Percentiles rank a stretch among this genome's conserved stretches.
phyloP scores from a whole-genome alignment of 2,113 vertebrate genomes.

The Planiliza haematocheilus region DNA sequence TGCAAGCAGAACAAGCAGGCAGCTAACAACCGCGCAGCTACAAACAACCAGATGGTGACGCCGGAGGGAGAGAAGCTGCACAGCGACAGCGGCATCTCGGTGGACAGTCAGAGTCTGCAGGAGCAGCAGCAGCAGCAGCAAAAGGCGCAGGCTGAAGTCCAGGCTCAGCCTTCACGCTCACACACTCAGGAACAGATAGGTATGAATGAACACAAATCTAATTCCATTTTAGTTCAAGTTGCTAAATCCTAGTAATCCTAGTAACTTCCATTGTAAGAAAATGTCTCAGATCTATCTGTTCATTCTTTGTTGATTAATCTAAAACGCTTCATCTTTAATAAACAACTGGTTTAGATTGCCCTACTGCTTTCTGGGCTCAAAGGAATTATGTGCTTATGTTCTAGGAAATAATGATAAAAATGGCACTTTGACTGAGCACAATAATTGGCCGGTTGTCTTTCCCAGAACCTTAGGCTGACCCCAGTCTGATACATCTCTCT shows the following conservation, averaged over 20 bases:
- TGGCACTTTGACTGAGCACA: not conserved
- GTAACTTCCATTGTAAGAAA: no score
- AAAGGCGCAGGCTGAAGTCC: constrained; percentile 84
- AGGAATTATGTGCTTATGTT: not conserved
- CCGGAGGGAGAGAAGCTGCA: constrained; percentile 98
- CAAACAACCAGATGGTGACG: constrained; percentile 93
- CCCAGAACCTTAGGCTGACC: constrained; percentile 11
- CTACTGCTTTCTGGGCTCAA: not conserved
- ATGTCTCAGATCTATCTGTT: not conserved
- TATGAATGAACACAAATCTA: constrained; percentile 26
- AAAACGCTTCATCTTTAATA: not conserved
- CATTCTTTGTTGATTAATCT: constrained; percentile 2
- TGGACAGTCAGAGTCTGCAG: constrained; percentile 97
- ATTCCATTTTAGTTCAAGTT: no score
- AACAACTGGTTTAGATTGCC: not conserved
- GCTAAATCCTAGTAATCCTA: no score
- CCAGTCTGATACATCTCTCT: not conserved
- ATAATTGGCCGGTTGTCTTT: not conserved
- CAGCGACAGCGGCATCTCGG: constrained; percentile 98
- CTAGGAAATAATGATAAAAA: constrained; percentile 1
- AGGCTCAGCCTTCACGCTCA: constrained; percentile 79
- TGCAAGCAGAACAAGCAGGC: constrained; percentile 98
- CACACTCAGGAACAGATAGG: constrained; percentile 84
- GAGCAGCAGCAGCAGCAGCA: constrained; percentile 95
- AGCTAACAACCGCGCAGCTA: constrained; percentile 90